Base-by-base conservation (phyloP, 2,888 invertebrate species). In the Andricus curvator region DNA sequence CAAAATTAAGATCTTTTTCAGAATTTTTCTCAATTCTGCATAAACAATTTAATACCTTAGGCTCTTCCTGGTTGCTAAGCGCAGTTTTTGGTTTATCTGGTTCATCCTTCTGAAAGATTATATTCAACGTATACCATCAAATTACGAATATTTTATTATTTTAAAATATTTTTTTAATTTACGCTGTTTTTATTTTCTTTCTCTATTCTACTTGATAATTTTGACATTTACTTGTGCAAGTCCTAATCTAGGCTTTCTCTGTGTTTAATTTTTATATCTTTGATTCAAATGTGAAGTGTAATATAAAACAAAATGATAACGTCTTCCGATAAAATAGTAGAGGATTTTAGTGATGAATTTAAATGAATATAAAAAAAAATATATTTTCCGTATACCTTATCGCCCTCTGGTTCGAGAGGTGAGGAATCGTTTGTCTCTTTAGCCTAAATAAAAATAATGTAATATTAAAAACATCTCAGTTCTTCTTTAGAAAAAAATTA, bases 101-200 rank as follows among this genome's bases (percentile, higher is more conserved):
- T 78, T 85, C 84, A 76, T 76, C 82, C 79, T 86, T 83, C 82
- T 82, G 81, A 78, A 84, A 82, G 80, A 77, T 25, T 77, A 67
- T 66, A 80, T 81, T 77, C 4, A 62, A 1, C 15, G 4, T 25
- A 15, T 25, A 25, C 25, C 15, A 62, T 25, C 5, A 15, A 20
- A 48, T 65, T 66, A n/a, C 37, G n/a, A 37, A 44, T 44, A 5
- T 65, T 78, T 65, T 15, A 8, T 66, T 66, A 4, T 65, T 64
- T 11, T 15, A 56, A n/a, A 11, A 4, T 25, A 25, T 25, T 15
- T 0, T 22, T 62, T 15, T 25, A 29, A 78, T 48, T 48, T 17
- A 22, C 76, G 67, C 78, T 5, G 29, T 13, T 80, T 44, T 74
- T 67, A 8, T 22, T 76, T 76, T 11, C 1, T 62, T 11, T 20